Evolutionary conservation across 2,888 invertebrate species (phyloP).

Genomic region (Hofmannophila pseudospretella): DNA sequence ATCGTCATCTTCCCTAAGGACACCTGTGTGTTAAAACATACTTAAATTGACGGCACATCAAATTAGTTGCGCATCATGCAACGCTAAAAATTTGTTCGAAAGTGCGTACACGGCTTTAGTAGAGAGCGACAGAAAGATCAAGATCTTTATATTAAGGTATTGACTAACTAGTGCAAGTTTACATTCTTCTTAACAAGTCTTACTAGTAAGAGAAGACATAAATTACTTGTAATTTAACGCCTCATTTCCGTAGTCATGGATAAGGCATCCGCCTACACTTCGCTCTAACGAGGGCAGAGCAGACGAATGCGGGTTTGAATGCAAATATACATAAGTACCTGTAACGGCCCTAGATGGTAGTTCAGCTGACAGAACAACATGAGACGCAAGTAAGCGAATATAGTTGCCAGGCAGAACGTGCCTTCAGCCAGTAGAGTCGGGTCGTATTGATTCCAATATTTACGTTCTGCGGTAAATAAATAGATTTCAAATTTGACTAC

Average conservation of each 20-base stretch:
- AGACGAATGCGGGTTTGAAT: slow-evolving; percentile 19
- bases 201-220: not conserved
- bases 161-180: not conserved
- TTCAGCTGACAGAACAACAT: slow-evolving; percentile 81
- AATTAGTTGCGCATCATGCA: too few species aligned
- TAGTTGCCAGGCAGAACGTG: slow-evolving; percentile 80
- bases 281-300: slow-evolving; percentile 29
- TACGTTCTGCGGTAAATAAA: slow-evolving; percentile 73
- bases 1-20: slow-evolving; percentile 82
- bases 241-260: slow-evolving; percentile 1
- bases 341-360: slow-evolving; percentile 80
- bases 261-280: slow-evolving; percentile 1
- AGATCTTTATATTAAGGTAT: slow-evolving; percentile 56
- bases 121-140: too few species aligned
- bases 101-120: too few species aligned
- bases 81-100: too few species aligned
- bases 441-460: slow-evolving; percentile 81
- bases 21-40: slow-evolving; percentile 61
- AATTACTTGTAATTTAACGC: slow-evolving; percentile 1
- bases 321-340: too few species aligned
- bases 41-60: too few species aligned
- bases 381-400: slow-evolving; percentile 81
- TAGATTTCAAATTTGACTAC: too few species aligned
- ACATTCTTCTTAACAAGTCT: not conserved
- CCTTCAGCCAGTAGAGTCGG: slow-evolving; percentile 82